Percentiles rank a stretch among this genome's conserved stretches.
These are phyloP conservation scores for Archips crataeganus DNA, from an alignment of 2,888 invertebrate species.

Conservation along the genomic window DNA sequence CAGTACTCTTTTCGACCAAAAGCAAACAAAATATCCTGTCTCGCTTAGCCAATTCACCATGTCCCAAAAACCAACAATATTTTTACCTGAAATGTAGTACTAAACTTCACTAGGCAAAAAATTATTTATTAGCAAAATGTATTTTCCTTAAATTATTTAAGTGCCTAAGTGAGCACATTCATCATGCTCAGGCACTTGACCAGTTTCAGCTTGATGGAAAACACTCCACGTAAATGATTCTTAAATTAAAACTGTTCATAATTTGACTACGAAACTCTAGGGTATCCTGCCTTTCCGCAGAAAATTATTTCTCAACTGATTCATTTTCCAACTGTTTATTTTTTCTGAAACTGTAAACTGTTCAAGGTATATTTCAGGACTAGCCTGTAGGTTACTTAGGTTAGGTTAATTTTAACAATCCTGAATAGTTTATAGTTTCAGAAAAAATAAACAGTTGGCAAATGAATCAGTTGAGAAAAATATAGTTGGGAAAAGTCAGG, in stretches of 20 bases:
- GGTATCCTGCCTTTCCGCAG: background rate
- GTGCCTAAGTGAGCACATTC: background rate
- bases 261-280: background rate
- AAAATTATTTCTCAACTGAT: too few species aligned
- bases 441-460: too few species aligned
- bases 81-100: background rate
- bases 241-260: slow-evolving; percentile 1
- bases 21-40: background rate
- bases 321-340: too few species aligned
- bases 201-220: slow-evolving; percentile 5
- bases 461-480: too few species aligned
- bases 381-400: too few species aligned
- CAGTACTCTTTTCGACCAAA: slow-evolving; percentile 6
- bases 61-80: background rate
- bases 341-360: too few species aligned
- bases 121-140: background rate
- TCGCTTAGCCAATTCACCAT: background rate
- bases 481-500: too few species aligned
- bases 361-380: too few species aligned
- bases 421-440: too few species aligned
- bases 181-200: slow-evolving; percentile 4
- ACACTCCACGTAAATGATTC: background rate
- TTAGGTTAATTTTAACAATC: too few species aligned
- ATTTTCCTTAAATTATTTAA: background rate
- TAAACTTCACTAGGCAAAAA: background rate